phyloP scores from a whole-genome alignment of 2,888 invertebrate species.

The Polymixis flavicincta region DNA sequence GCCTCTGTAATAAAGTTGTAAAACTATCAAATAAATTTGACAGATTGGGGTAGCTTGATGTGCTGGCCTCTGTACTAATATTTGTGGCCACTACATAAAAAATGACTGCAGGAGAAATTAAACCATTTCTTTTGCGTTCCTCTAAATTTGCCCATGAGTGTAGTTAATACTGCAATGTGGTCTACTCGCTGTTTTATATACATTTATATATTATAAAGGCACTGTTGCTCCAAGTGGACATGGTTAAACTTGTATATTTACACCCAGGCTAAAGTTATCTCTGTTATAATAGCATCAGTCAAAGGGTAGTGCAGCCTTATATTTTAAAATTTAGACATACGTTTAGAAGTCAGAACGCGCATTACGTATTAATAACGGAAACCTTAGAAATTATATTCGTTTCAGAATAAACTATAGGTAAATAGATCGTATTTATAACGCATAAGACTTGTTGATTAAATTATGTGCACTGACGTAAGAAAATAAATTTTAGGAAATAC shows the following conservation, averaged over 20 bases:
- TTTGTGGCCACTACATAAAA: too few relatives aligned
- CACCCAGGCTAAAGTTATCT: not conserved
- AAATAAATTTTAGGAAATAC: conserved; percentile 39
- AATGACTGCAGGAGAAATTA: too few relatives aligned
- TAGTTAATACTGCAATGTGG: not conserved
- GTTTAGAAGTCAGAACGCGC: conserved; percentile 45
- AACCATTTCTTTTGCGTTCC: too few relatives aligned
- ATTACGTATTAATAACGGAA: conserved; percentile 39
- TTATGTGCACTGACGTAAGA: conserved; percentile 56
- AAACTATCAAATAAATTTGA: too few relatives aligned
- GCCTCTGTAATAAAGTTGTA: too few relatives aligned
- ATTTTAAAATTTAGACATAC: conserved; percentile 48
- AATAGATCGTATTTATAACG: conserved; percentile 59
- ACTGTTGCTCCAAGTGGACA: not conserved
- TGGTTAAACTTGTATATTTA: conserved; percentile 2
- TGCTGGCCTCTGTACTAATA: too few relatives aligned
- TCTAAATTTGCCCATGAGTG: too few relatives aligned
- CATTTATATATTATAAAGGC: not conserved
- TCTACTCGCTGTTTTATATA: not conserved
- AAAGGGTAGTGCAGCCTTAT: conserved; percentile 53
- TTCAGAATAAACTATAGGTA: conserved; percentile 58
- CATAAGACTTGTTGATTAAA: conserved; percentile 52
- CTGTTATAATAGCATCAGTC: conserved; percentile 45
- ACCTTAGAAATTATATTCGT: conserved; percentile 57
- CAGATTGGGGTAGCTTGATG: too few relatives aligned